Base-by-base conservation (phyloP, 64 coral and sea anemone genomes). In the Montipora foliosa region DNA sequence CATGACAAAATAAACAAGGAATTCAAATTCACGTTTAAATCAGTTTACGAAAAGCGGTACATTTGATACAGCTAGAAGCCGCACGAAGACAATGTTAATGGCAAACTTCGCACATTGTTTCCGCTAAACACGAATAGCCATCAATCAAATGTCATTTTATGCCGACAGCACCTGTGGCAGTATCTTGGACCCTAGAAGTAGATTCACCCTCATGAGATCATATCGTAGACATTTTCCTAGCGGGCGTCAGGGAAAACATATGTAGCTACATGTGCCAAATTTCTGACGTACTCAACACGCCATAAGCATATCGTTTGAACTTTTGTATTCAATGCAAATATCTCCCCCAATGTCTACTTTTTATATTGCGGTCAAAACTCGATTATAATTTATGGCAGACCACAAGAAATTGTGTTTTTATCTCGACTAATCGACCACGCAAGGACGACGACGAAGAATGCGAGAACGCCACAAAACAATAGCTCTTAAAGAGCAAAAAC, bases 381-480 rank as follows among this genome's bases (percentile, higher is more conserved):
- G 68, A 71, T 22, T 22, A 86, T 86, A 86, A 86, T 86, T 86
- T 86, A 86, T 86, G 46, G 46, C 62, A 8, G 44, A 64, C 64
- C 82, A 70, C 66, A 71, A 86, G 82, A 71, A 84, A 16, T 20
- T 25, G 17, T 86, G 47, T 67, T 72, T 44, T 86, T 71, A 72
- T 72, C 82, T 86, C 49, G 19, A 84, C 44, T 22, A 84, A 84
- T 84, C 45, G 66, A 71, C 66, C 82, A 50, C 82, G 37, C 37
- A 37, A 37, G 37, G 37, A 37, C 37, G 37, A 37, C 37, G 37
- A 37, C 37, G 37, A 37, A 37, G 37, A 0, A 0, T 37, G 37
- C 2, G 71, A 71, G 47, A 49, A 86, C 37, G 37, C 37, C 37
- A 37, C 37, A 37, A 37, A 37, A 37, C 37, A 37, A 37, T 37